Conservation (phyloP, 2,113 vertebrate species). For the Myrmecophaga tridactyla region DNA sequence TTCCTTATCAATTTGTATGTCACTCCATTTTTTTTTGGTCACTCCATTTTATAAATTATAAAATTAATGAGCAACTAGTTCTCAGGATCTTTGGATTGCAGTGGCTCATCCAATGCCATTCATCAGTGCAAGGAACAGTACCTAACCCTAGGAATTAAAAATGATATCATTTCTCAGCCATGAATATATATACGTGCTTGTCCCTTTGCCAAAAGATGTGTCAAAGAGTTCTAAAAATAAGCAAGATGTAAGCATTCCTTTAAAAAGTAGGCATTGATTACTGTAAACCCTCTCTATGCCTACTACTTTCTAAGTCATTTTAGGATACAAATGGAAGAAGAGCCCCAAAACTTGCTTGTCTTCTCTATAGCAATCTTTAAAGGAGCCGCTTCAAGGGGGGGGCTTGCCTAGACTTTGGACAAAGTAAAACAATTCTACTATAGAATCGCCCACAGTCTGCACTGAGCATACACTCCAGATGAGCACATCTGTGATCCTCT, state of each 20-base stretch:
- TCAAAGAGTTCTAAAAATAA: neutral
- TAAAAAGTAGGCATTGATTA: neutral
- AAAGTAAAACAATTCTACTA: neutral
- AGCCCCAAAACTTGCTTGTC: neutral
- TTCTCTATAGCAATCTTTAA: neutral
- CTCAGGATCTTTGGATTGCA: neutral
- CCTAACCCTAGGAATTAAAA: neutral
- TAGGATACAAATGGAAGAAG: neutral
- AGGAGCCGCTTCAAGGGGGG: neutral
- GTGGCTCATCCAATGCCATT: neutral
- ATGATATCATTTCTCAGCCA: neutral
- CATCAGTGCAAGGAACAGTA: neutral
- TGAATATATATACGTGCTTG: neutral
- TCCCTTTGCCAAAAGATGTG: neutral
- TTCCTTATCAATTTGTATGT: neutral
- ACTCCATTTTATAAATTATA: neutral
- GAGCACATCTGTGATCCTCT: neutral
- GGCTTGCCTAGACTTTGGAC: neutral
- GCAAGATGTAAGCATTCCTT: neutral
- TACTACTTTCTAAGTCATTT: neutral
- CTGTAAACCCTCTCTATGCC: neutral
- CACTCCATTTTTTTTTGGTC: neutral
- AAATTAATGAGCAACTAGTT: neutral
- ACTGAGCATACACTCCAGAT: neutral
- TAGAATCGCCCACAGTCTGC: neutral